Base-by-base conservation (phyloP, 2,113 vertebrate genomes). In the Pluvianellus socialis region DNA sequence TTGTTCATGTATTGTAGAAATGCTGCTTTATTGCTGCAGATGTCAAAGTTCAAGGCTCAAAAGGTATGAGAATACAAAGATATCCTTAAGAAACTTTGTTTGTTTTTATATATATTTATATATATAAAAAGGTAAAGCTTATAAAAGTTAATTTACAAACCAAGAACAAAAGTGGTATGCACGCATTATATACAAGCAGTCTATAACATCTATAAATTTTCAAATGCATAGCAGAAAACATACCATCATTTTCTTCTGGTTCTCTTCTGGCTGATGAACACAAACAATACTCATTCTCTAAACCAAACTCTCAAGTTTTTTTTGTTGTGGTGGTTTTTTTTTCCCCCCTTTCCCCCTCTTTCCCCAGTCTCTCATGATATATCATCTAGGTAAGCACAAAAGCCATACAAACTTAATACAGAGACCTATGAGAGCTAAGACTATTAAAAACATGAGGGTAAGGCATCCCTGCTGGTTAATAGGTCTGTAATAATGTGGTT, bases 111-210 rank as follows among this genome's bases (percentile, higher is more conserved):
- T 99, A 99, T 99, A 99, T 97, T 96, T 97, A 97, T 98, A 97
- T 99, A 99, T 99, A 99, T 99, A 66, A 99, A 99, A 99, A 99
- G 99, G 98, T 99, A 98, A 99, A 99, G 99, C 99, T 99, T 99
- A 99, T 99, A 98, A 98, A 99, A 99, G 99, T 99, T 99, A 98
- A 99, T 99, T 99, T 99, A 99, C 99, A 99, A 99, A 98, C 98
- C 98, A 98, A 98, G 98, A 99, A 99, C 98, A 99, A 99, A 99
- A 99, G 99, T 99, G 99, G 99, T 99, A 98, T 98, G 98, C 99
- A 99, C 98, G 99, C 99, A 96, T 97, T 99, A 99, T 99, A 97
- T 99, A 99, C 99, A 99, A 98, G 99, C 98, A 85, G 97, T 98
- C 98, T 99, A 98, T 98, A 98, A 98, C 98, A 98, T 98, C 98